Conservation (phyloP, 1,140 invertebrate genomes). For the Octopus bimaculoides region DNA sequence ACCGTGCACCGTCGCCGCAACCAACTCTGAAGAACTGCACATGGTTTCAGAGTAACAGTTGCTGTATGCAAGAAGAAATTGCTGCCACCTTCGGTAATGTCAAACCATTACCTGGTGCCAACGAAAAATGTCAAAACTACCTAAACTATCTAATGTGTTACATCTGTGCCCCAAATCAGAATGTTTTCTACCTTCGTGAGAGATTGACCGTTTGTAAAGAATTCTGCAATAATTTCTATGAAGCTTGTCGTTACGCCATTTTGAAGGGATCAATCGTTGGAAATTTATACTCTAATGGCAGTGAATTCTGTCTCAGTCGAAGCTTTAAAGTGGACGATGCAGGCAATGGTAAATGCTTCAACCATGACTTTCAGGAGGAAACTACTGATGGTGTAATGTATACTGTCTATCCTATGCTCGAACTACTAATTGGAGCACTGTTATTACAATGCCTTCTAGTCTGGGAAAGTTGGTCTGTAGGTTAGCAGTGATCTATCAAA, state of each 20-base stretch:
- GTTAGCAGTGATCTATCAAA: too few species aligned
- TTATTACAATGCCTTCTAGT: too few species aligned
- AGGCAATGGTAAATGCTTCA: background rate
- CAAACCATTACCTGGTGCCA: slow-evolving; percentile 54
- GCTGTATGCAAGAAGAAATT: slow-evolving; percentile 56
- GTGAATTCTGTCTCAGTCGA: background rate
- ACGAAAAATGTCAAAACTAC: slow-evolving; percentile 49
- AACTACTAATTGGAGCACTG: too few species aligned
- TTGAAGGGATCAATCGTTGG: background rate
- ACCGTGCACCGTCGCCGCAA: slow-evolving; percentile 54
- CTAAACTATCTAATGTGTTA: slow-evolving; percentile 59
- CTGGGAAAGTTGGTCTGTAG: too few species aligned
- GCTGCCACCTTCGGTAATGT: slow-evolving; percentile 54
- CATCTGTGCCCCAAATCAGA: slow-evolving; percentile 56
- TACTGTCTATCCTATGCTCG: too few species aligned
- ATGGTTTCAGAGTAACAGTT: slow-evolving; percentile 55
- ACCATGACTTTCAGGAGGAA: background rate
- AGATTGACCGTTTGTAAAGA: slow-evolving; percentile 52
- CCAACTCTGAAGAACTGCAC: slow-evolving; percentile 56
- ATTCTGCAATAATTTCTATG: slow-evolving; percentile 6
- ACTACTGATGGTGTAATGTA: too few species aligned
- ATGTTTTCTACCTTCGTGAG: slow-evolving; percentile 52
- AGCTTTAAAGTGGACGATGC: background rate
- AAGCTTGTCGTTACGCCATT: slow-evolving; percentile 18
- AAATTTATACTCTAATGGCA: background rate